Conservation (phyloP, 2,797 vertebrate genomes). For the Lepilemur septentrionalis region DNA sequence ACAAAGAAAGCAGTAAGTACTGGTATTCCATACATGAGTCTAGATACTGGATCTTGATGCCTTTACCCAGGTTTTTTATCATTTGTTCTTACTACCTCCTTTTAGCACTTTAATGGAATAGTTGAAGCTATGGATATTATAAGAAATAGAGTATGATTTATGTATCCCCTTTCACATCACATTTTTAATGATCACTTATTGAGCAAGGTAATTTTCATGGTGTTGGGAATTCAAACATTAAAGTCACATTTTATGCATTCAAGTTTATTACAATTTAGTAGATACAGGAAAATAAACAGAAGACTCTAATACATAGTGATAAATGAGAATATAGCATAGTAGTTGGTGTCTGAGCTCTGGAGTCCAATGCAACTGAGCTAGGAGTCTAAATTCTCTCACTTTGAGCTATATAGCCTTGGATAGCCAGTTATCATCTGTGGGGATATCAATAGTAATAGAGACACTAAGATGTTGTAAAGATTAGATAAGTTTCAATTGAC, state of each 20-base stretch:
- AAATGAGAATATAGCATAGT: neutral
- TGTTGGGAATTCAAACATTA: slow-evolving; percentile 4
- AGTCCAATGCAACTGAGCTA: neutral
- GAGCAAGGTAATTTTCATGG: neutral
- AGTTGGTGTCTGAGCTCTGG: neutral
- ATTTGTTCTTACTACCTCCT: slow-evolving; percentile 20
- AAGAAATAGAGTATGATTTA: slow-evolving; percentile 47
- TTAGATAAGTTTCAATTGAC: neutral
- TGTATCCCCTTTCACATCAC: slow-evolving; percentile 7
- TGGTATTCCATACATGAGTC: neutral
- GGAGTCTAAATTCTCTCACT: neutral
- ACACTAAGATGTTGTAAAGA: neutral
- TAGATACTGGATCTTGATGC: neutral
- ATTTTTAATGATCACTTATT: slow-evolving; percentile 47
- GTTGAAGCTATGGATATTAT: neutral
- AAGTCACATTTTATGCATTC: neutral
- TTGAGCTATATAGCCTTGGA: neutral
- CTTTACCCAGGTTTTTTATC: neutral
- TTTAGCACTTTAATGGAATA: slow-evolving; percentile 26
- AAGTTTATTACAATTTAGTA: neutral
- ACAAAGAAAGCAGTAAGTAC: neutral
- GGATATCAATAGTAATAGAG: neutral
- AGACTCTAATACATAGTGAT: neutral
- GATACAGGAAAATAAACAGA: neutral
- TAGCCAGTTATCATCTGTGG: neutral